Evolutionary conservation across 2,888 invertebrate genomes (phyloP), one percentile per base, ranked within the genome.

Genomic region (Eutolmus rufibarbis): DNA sequence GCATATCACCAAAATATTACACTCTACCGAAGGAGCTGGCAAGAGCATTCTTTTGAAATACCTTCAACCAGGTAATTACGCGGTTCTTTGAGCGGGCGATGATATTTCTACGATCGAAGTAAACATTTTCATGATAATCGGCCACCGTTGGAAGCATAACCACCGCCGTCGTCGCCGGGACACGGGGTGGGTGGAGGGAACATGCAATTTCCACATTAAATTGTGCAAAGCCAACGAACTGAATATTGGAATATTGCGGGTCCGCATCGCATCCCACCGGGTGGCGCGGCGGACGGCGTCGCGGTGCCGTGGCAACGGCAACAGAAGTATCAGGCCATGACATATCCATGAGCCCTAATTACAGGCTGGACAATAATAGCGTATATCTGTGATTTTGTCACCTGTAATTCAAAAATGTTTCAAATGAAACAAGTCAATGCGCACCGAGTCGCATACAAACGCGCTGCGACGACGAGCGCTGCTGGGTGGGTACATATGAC

Each of bases 201-300:
- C 81, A 56, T 81, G 81, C 81, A 81, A 81, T 81, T 81, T 81
- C 34, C 81, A 56, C 81, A 81, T 81, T 81, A 81, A 81, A 81
- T 81, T 81, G 81, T 81, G 56, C 81, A 81, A 81, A 81, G 51
- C 56, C 81, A 81, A 81, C 81, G 81, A 81, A 81, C 81, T 81
- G 81, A 51, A 81, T 34, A 81, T 46, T 28, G 31, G 43, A 81
- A 81, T 46, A 46, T 81, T 81, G 81, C 28, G 81, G 56, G 51
- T 56, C 40, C n/a, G 23, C 23, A n/a, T 16, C 31, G 37, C 28
- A 46, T 76, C n/a, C 40, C 76, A 9, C n/a, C 16, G 40, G 28
- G 28, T 2, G 28, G 40, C 8, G 37, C 8, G 8, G 37, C 1
- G 40, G 37, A 2, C 31, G 31, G 14, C 31, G n/a, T n/a, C 76